Evolutionary conservation across 2,797 vertebrate genomes (phyloP).

Genomic region (Poliocrania exsul): DNA sequence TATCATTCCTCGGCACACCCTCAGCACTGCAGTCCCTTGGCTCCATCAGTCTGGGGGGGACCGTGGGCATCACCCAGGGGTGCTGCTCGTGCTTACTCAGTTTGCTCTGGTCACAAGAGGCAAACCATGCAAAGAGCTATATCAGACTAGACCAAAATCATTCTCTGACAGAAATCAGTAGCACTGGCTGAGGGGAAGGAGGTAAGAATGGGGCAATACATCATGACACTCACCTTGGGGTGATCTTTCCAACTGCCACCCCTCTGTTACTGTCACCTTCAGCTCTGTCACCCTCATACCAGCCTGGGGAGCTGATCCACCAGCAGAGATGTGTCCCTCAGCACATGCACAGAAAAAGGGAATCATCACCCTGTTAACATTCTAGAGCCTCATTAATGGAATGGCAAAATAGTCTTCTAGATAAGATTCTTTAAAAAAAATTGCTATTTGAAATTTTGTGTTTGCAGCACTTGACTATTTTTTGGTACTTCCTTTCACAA

Average conservation of each 20-base stretch:
- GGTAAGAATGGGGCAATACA: background rate
- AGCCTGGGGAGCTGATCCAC: background rate
- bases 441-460: background rate
- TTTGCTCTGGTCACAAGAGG: background rate
- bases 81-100: background rate
- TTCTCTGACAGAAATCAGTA: background rate
- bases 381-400: background rate
- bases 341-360: background rate
- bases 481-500: background rate
- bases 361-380: background rate
- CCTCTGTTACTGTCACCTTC: background rate
- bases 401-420: background rate
- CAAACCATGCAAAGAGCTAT: background rate
- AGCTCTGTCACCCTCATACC: background rate
- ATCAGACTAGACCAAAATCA: background rate
- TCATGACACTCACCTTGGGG: background rate
- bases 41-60: background rate
- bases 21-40: background rate
- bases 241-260: background rate
- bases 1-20: rapidly evolving
- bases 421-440: background rate
- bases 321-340: background rate
- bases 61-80: background rate
- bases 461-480: background rate
- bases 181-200: background rate